These are phyloP conservation scores for human (Homo sapiens) DNA, from an alignment of 2,113 vertebrate genomes.

Conservation along the genomic window GRCh38 chr1:171512501-171513000, in stretches of 20 bases:
- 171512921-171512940: constrained; percentile 7
- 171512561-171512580: too few species aligned
- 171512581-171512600: background rate
- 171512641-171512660: background rate
- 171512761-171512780: background rate
- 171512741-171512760: background rate
- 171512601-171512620: background rate
- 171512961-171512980: constrained; percentile 70
- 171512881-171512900: background rate
- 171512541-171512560: background rate
- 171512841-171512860: background rate
- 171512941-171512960: constrained; percentile 11
- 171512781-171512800: background rate
- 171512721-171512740: background rate
- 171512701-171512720: background rate
- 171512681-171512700: background rate
- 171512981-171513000: constrained; percentile 88
- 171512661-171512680: background rate
- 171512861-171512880: constrained; percentile 14
- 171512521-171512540: background rate
- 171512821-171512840: background rate
- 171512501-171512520: background rate
- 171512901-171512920: background rate
- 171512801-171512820: background rate
- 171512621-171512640: background rate